These are phyloP conservation scores for Solea solea DNA, from an alignment of 2,113 vertebrate genomes.

Conservation along the genomic window DNA sequence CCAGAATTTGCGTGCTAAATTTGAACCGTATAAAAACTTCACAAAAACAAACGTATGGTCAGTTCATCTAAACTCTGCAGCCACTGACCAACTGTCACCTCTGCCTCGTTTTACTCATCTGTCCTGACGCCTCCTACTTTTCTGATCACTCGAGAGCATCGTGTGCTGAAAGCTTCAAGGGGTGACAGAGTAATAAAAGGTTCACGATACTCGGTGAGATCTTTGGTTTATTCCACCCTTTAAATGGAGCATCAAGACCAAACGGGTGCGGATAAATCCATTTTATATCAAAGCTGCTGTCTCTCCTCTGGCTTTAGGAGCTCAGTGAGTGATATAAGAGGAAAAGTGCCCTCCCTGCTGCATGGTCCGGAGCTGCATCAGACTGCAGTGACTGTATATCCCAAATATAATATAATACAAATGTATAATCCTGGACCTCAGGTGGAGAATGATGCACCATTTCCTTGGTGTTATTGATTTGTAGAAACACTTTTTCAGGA, in stretches of 20 bases:
- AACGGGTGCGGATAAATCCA: slow-evolving; percentile 23
- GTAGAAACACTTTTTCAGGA: neutral
- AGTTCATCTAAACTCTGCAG: neutral
- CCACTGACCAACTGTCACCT: slow-evolving; percentile 9
- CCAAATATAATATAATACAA: neutral
- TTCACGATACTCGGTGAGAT: slow-evolving; percentile 36
- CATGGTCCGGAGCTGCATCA: slow-evolving; percentile 2
- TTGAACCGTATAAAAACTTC: too few species aligned
- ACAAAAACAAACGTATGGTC: too few species aligned
- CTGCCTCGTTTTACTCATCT: neutral
- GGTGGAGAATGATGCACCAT: neutral
- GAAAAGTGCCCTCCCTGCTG: neutral
- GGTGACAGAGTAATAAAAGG: slow-evolving; percentile 39
- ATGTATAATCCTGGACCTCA: neutral
- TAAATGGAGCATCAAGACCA: slow-evolving; percentile 32
- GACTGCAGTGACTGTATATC: slow-evolving; percentile 1
- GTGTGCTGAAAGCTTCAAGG: neutral
- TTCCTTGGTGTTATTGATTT: neutral
- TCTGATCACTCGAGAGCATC: neutral
- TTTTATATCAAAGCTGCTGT: slow-evolving; percentile 48
- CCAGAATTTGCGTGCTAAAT: too few species aligned
- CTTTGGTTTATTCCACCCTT: slow-evolving; percentile 26
- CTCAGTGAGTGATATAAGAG: slow-evolving; percentile 1
- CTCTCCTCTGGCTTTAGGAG: slow-evolving; percentile 14
- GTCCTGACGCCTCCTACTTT: neutral